These are phyloP conservation scores for Phalanger gymnotis DNA, from an alignment of 2,797 vertebrate species.

Conservation along the genomic window DNA sequence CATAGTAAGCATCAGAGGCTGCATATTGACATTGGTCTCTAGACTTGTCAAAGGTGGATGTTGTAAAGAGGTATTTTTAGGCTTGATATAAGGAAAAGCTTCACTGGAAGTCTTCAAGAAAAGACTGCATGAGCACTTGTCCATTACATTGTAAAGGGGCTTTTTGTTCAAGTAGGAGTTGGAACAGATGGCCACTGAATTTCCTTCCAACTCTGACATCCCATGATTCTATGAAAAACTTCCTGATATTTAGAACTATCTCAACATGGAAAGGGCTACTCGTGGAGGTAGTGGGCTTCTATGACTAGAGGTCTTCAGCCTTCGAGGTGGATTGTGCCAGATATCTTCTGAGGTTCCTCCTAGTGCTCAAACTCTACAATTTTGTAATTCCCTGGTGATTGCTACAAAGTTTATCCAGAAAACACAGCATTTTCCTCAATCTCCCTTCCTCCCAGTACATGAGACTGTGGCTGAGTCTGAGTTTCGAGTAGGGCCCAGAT, in stretches of 20 bases:
- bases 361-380: not conserved
- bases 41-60: not conserved
- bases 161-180: not conserved
- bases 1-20: not conserved
- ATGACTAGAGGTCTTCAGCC: not conserved
- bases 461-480: too few species aligned
- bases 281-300: too few species aligned
- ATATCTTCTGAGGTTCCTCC: not conserved
- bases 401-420: not conserved
- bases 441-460: too few species aligned
- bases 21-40: not conserved
- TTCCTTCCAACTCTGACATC: not conserved
- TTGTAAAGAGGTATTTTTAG: not conserved
- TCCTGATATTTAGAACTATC: not conserved
- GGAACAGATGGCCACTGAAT: not conserved
- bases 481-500: not conserved
- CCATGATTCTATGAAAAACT: not conserved
- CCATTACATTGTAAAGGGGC: not conserved
- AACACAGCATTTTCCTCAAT: too few species aligned
- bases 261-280: not conserved
- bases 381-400: not conserved
- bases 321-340: not conserved
- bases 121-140: not conserved
- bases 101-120: not conserved
- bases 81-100: not conserved